Evolutionary conservation across 2,888 invertebrate species (phyloP).

Genomic region (Nasonovia ribisnigri): DNA sequence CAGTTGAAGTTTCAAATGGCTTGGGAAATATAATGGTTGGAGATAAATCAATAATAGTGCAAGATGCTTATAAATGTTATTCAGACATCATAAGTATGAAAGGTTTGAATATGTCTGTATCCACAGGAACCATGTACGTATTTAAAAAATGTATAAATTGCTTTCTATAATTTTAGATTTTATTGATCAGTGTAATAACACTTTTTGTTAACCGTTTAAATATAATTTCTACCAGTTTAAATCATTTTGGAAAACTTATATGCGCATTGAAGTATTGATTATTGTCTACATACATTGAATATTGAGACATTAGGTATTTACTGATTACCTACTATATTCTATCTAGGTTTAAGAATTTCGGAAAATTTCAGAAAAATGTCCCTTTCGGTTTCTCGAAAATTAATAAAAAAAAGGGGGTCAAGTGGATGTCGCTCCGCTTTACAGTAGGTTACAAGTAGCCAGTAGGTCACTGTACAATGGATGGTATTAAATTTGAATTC

Average conservation of each 20-base stretch:
- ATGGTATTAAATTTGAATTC: too few relatives aligned
- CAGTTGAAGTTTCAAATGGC: neutral
- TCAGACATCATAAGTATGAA: conserved; percentile 67
- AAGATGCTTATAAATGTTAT: conserved; percentile 68
- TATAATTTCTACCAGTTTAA: neutral
- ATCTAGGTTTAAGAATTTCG: too few relatives aligned
- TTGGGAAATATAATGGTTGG: neutral
- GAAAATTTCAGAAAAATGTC: too few relatives aligned
- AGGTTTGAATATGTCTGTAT: conserved; percentile 69
- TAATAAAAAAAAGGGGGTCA: too few relatives aligned
- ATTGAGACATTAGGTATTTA: neutral
- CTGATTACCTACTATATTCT: neutral
- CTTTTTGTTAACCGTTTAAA: neutral
- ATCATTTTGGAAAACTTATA: neutral
- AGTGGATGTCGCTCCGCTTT: too few relatives aligned
- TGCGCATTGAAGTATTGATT: neutral
- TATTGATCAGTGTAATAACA: neutral
- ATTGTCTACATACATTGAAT: neutral
- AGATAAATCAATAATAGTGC: conserved; percentile 67
- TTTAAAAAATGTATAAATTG: neutral
- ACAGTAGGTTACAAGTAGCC: too few relatives aligned
- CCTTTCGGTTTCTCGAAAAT: too few relatives aligned
- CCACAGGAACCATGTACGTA: conserved; percentile 69
- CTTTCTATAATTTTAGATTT: neutral
- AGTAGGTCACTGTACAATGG: too few relatives aligned